Conservation (phyloP, 2,888 invertebrate species). For the Oscheius sp. region DNA sequence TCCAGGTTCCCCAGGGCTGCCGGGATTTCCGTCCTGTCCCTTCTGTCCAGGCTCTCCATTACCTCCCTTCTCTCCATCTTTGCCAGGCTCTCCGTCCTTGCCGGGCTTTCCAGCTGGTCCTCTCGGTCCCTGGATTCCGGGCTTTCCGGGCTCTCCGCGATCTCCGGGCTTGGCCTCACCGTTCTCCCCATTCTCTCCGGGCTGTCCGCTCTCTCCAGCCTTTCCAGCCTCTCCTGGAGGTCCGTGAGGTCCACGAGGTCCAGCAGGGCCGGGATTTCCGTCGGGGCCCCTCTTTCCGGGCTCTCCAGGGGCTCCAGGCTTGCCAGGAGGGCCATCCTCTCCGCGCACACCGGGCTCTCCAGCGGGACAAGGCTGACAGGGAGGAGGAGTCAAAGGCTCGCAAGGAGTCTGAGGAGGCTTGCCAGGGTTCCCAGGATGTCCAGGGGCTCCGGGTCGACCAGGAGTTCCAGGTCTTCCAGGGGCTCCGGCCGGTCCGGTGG, state of each 20-base stretch:
- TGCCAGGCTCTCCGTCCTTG: slow-evolving; percentile 44
- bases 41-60: slow-evolving; percentile 53
- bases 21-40: slow-evolving; percentile 57
- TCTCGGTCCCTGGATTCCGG: slow-evolving; percentile 41
- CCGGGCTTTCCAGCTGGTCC: slow-evolving; percentile 40
- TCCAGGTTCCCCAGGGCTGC: slow-evolving; percentile 59
- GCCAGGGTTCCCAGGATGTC: slow-evolving; percentile 54
- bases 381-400: slow-evolving; percentile 49
- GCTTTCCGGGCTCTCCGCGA: slow-evolving; percentile 42
- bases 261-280: slow-evolving; percentile 52
- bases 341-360: slow-evolving; percentile 6
- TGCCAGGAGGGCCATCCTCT: slow-evolving; percentile 50
- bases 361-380: slow-evolving; percentile 56
- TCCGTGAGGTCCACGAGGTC: slow-evolving; percentile 54
- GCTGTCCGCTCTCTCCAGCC: slow-evolving; percentile 39
- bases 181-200: slow-evolving; percentile 35
- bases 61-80: slow-evolving; percentile 58
- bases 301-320: slow-evolving; percentile 59
- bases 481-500: slow-evolving; percentile 61
- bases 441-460: slow-evolving; percentile 54
- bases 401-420: slow-evolving; percentile 34
- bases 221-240: slow-evolving; percentile 49
- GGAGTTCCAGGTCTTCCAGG: slow-evolving; percentile 61
- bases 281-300: slow-evolving; percentile 55
- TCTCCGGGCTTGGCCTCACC: slow-evolving; percentile 38